Percentiles rank a stretch among this genome's conserved stretches.
phyloP scores from a whole-genome alignment of 2,113 vertebrate species.

The Pedetes capensis region DNA sequence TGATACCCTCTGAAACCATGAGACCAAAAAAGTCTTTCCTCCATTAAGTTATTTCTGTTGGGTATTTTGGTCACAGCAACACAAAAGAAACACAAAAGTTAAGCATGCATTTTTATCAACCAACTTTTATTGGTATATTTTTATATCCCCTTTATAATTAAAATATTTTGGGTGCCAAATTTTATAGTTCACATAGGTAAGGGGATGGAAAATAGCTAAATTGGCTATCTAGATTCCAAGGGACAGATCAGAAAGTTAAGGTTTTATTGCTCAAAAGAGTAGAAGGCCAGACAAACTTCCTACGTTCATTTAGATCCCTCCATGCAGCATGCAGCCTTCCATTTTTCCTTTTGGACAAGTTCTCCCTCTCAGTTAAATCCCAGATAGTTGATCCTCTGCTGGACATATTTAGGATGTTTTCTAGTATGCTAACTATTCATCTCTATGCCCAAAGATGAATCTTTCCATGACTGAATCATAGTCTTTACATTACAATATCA shows the following conservation, averaged over 20 bases:
- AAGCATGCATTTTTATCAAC: not conserved
- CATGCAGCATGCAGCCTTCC: fast-evolving
- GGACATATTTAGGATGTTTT: not conserved
- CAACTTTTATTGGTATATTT: not conserved
- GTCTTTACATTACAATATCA: not conserved
- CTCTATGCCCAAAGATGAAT: not conserved
- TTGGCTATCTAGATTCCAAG: not conserved
- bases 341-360: not conserved
- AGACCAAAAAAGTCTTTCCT: too few species aligned
- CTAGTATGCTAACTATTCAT: not conserved
- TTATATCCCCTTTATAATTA: not conserved
- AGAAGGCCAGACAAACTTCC: not conserved
- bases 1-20: too few species aligned
- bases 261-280: not conserved
- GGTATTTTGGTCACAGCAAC: too few species aligned
- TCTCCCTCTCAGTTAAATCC: not conserved
- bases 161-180: not conserved
- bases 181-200: not conserved
- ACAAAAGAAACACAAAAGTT: too few species aligned
- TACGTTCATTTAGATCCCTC: fast-evolving
- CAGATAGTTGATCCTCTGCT: not conserved
- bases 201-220: not conserved
- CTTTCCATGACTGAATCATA: not conserved
- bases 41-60: too few species aligned
- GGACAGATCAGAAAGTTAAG: not conserved